Evolutionary conservation across 2,888 invertebrate genomes (phyloP).

Genomic region (Sarcophaga variegata): DNA sequence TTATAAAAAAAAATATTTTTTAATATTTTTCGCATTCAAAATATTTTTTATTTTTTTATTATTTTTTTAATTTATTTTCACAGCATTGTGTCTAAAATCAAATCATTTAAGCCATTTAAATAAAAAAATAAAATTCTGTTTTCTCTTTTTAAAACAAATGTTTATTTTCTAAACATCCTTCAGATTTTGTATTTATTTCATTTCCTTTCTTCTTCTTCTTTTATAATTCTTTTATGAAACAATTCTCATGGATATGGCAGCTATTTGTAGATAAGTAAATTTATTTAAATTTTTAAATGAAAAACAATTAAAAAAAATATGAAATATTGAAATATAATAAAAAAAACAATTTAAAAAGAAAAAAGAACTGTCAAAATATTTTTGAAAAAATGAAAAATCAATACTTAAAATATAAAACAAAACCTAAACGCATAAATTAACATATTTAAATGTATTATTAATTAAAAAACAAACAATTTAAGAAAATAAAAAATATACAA

Average conservation of each 20-base stretch:
- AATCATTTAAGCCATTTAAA: too few species aligned
- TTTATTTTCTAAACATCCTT: not conserved
- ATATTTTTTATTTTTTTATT: too few species aligned
- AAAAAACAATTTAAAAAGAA: constrained; percentile 59
- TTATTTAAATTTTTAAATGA: constrained; percentile 71
- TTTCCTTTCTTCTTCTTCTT: constrained; percentile 28
- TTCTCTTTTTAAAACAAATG: too few species aligned
- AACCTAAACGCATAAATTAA: constrained; percentile 70
- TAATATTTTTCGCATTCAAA: too few species aligned
- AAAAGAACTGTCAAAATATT: constrained; percentile 67
- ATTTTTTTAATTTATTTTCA: too few species aligned
- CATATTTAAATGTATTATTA: constrained; percentile 66
- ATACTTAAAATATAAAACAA: constrained; percentile 58
- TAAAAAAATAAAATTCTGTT: too few species aligned
- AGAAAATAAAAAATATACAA: constrained; percentile 32
- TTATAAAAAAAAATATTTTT: too few species aligned
- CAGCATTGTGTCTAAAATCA: too few species aligned
- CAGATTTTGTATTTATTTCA: not conserved
- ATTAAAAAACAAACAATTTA: constrained; percentile 1
- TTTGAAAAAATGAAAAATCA: constrained; percentile 36
- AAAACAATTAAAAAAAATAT: constrained; percentile 41
- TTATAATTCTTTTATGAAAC: constrained; percentile 74
- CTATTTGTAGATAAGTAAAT: constrained; percentile 82
- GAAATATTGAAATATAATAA: constrained; percentile 16
- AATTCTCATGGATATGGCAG: constrained; percentile 82